phyloP scores from a whole-genome alignment of 2,113 vertebrate species.

The Vanacampus margaritifer region DNA sequence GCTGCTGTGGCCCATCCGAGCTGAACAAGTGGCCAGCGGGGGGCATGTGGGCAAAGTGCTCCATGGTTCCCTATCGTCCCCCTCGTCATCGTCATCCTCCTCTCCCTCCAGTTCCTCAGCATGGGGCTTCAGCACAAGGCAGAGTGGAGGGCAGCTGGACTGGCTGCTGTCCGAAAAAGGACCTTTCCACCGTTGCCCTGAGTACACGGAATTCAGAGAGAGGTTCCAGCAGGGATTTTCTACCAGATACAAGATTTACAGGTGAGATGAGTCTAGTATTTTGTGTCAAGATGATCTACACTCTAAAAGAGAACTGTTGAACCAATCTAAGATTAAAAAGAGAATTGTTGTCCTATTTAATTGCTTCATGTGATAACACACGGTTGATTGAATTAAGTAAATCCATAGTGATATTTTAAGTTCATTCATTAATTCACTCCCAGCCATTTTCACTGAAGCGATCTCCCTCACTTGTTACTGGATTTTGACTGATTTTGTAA shows the following conservation, averaged over 20 bases:
- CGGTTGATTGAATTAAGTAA: too few species aligned
- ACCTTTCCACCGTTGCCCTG: conserved; percentile 91
- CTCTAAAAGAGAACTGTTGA: too few species aligned
- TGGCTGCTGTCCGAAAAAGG: conserved; percentile 96
- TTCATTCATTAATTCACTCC: too few species aligned
- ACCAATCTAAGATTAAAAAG: too few species aligned
- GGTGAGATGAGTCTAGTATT: conserved; percentile 69
- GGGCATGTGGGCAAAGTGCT: conserved; percentile 43
- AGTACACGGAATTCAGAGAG: conserved; percentile 93
- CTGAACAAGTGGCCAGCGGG: conserved; percentile 69
- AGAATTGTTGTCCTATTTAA: too few species aligned
- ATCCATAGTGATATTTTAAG: too few species aligned
- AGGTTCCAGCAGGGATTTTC: conserved; percentile 94
- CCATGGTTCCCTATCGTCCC: conserved; percentile 44
- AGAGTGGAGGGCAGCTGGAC: conserved; percentile 80
- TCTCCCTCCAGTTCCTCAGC: conserved; percentile 43
- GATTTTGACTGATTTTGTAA: too few species aligned
- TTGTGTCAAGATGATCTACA: neutral
- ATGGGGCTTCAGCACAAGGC: conserved; percentile 64
- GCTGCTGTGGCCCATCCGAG: conserved; percentile 77
- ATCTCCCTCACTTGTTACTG: too few species aligned
- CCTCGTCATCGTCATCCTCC: conserved; percentile 36
- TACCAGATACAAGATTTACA: conserved; percentile 98
- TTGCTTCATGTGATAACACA: too few species aligned
- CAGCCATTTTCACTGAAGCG: too few species aligned